These are phyloP conservation scores for Pelodytes ibericus DNA, from an alignment of 2,797 vertebrate genomes.

Conservation along the genomic window DNA sequence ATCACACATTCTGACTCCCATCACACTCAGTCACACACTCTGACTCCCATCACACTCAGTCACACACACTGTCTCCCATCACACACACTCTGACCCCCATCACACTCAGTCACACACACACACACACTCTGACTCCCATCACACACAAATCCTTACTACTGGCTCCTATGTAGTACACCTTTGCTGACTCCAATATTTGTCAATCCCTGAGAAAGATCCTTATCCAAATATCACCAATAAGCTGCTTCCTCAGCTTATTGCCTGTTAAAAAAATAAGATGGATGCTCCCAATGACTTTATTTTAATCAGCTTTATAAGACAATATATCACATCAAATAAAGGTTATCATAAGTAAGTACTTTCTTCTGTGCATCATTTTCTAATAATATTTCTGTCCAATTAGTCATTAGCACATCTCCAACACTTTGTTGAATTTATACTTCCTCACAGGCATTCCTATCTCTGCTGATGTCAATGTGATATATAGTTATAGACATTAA, in stretches of 20 bases:
- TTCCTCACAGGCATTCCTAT: background rate
- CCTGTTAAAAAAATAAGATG: background rate
- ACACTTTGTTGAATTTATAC: background rate
- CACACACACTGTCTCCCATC: too few relatives aligned
- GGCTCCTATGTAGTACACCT: too few relatives aligned
- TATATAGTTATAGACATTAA: slow-evolving; percentile 7
- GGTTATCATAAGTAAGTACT: background rate
- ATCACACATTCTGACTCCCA: too few relatives aligned
- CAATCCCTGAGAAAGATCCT: too few relatives aligned
- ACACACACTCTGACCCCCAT: too few relatives aligned
- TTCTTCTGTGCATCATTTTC: background rate
- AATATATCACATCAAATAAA: background rate
- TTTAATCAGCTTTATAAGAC: background rate
- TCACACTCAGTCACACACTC: too few relatives aligned
- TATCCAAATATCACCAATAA: too few relatives aligned
- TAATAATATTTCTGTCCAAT: background rate
- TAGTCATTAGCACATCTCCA: background rate
- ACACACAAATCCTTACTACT: too few relatives aligned
- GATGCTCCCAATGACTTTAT: background rate
- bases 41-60: too few relatives aligned
- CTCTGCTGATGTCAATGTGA: background rate
- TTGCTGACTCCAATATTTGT: too few relatives aligned
- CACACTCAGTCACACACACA: too few relatives aligned
- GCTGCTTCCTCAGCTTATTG: background rate
- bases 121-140: too few relatives aligned